Conservation (phyloP, 2,113 vertebrate genomes). For the Corvus moneduloides region DNA sequence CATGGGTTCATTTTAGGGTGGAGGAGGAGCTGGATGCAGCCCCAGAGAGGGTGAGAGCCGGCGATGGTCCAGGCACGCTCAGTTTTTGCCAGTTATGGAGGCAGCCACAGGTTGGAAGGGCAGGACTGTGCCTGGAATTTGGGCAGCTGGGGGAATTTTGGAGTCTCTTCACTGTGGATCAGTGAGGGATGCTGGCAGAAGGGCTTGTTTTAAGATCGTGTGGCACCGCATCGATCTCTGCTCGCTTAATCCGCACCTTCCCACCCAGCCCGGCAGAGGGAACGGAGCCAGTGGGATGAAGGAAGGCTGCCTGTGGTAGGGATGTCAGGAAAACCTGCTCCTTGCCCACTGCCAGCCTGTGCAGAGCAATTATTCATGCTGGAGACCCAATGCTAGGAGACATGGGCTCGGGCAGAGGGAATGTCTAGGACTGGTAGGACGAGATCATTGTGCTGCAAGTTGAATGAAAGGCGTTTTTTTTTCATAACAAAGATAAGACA, state of each 20-base stretch:
- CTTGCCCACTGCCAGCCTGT: not conserved
- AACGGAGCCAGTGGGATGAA: not conserved
- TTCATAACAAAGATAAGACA: constrained; percentile 30
- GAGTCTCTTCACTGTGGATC: accelerated
- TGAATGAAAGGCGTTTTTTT: constrained; percentile 17
- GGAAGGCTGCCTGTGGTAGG: not conserved
- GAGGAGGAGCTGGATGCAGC: not conserved
- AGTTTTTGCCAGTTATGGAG: accelerated
- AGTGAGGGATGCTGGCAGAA: not conserved
- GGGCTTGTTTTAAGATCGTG: accelerated
- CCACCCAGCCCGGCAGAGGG: accelerated
- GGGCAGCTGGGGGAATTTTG: not conserved
- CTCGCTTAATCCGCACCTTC: accelerated
- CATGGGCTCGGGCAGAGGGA: constrained; percentile 9
- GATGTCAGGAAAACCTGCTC: constrained; percentile 13
- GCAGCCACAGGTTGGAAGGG: not conserved
- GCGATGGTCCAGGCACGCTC: accelerated
- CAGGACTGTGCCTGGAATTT: not conserved
- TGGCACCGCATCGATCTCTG: accelerated
- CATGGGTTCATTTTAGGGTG: not conserved
- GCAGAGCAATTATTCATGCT: constrained; percentile 38
- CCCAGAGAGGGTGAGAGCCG: not conserved
- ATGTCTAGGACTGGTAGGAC: constrained; percentile 22
- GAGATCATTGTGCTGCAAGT: constrained; percentile 16
- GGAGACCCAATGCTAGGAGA: constrained; percentile 40